Evolutionary conservation across 2,888 invertebrate genomes (phyloP).

Genomic region (Drosophila hamatofila): DNA sequence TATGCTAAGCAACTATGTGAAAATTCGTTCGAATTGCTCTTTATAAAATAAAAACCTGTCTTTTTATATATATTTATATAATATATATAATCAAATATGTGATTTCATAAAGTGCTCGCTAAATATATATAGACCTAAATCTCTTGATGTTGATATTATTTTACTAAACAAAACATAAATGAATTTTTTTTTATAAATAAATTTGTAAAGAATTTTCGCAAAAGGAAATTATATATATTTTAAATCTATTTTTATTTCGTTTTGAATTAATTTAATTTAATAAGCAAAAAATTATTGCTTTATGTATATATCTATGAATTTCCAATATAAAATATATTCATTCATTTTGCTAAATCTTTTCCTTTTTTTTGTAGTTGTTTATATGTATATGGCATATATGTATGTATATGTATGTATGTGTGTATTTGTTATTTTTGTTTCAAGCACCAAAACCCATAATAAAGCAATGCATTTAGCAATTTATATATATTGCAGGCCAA

Average conservation of each 20-base stretch:
- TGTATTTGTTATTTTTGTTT: constrained; percentile 17
- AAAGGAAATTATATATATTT: constrained; percentile 17
- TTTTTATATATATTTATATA: constrained; percentile 1
- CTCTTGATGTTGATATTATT: constrained; percentile 1
- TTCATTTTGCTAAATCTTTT: constrained; percentile 4
- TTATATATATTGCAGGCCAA: constrained; percentile 77
- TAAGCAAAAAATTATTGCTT: constrained; percentile 36
- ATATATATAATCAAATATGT: constrained; percentile 17
- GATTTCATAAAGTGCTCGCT: constrained; percentile 14
- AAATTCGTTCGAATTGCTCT: constrained; percentile 67
- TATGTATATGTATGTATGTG: constrained; percentile 1
- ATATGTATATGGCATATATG: constrained; percentile 16
- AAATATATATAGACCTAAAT: constrained; percentile 8
- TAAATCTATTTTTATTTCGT: constrained; percentile 3
- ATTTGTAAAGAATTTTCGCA: neutral
- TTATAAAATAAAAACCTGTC: constrained; percentile 13
- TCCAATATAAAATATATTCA: constrained; percentile 42
- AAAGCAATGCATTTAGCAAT: constrained; percentile 71
- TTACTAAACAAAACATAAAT: neutral
- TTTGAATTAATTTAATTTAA: constrained; percentile 2
- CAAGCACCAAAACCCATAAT: constrained; percentile 63
- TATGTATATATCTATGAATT: constrained; percentile 20
- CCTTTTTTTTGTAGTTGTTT: constrained; percentile 30
- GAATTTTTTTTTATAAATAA: neutral
- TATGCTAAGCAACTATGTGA: constrained; percentile 64